phyloP scores from a whole-genome alignment of 2,888 invertebrate species.

The Aphodius sticticus region DNA sequence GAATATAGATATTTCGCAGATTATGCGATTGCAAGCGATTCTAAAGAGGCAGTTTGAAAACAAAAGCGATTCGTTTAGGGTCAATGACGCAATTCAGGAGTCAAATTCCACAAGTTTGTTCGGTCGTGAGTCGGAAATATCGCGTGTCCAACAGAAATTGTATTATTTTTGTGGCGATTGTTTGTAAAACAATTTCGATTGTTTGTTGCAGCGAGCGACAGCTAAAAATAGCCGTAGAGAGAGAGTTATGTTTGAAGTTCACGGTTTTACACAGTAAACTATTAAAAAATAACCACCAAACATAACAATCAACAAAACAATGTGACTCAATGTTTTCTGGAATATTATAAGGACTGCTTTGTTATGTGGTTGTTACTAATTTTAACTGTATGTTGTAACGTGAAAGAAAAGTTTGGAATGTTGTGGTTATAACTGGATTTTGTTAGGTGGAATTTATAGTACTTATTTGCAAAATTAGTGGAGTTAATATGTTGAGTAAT shows the following conservation, averaged over 20 bases:
- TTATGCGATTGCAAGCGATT: too few relatives aligned
- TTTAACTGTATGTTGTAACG: background rate
- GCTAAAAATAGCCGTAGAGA: background rate
- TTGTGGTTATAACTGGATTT: background rate
- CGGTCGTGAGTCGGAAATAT: background rate
- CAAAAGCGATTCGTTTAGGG: background rate
- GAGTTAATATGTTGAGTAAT: too few relatives aligned
- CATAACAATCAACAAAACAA: background rate
- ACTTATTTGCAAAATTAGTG: background rate
- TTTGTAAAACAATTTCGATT: slow-evolving; percentile 4
- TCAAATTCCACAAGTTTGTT: background rate
- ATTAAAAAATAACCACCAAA: background rate
- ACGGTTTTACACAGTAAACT: background rate
- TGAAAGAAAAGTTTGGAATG: background rate
- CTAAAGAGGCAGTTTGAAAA: too few relatives aligned
- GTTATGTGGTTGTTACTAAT: background rate
- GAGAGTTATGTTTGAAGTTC: background rate
- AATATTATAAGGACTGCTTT: background rate
- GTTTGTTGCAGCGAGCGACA: background rate
- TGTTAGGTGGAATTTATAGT: background rate
- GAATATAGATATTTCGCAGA: too few relatives aligned
- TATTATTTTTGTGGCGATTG: background rate
- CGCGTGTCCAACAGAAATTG: background rate
- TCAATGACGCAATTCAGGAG: background rate
- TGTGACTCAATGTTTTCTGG: background rate